Conservation (phyloP, 2,797 vertebrate genomes). For the Brachyrhaphis roseni region DNA sequence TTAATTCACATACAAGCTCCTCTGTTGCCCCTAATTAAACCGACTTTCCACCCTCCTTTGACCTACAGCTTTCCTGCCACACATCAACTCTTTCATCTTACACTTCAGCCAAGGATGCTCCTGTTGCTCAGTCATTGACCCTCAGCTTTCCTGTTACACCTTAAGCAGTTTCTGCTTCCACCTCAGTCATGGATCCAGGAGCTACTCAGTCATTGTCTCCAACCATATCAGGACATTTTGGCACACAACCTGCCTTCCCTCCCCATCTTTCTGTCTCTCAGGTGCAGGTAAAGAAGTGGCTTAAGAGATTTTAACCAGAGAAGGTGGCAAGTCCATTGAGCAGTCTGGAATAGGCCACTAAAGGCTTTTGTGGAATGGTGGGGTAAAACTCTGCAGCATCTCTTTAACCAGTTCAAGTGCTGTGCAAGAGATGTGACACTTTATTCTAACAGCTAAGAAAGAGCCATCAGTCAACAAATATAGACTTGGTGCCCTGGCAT, state of each 20-base stretch:
- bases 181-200: not conserved
- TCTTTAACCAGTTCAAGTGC: not conserved
- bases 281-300: not conserved
- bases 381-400: not conserved
- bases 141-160: not conserved
- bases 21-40: not conserved
- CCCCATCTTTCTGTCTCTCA: not conserved
- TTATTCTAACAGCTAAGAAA: not conserved
- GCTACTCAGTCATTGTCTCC: not conserved
- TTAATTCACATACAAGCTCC: not conserved
- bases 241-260: not conserved
- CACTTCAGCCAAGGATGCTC: not conserved
- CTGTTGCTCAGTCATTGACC: not conserved
- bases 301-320: not conserved
- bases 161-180: not conserved
- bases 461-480: not conserved
- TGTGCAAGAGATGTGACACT: not conserved
- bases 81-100: not conserved
- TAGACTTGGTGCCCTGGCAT: not conserved
- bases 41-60: not conserved
- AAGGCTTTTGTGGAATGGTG: not conserved
- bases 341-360: not conserved
- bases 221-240: not conserved
- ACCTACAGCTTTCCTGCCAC: conserved; percentile 1
- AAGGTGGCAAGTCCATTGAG: not conserved